phyloP scores from a whole-genome alignment of 2,113 vertebrate species.

The Alligator sinensis region DNA sequence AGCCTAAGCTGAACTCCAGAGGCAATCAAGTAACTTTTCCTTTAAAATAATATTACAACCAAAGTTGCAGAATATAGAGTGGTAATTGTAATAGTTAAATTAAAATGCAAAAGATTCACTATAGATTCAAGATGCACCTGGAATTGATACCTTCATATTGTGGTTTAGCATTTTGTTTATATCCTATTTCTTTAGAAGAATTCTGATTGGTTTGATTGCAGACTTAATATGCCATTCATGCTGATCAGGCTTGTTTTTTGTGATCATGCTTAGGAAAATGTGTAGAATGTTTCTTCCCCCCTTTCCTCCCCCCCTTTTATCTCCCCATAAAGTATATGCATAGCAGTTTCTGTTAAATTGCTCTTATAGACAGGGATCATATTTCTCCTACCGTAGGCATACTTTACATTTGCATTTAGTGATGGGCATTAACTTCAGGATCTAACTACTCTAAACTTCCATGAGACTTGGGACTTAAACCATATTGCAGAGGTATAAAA shows the following conservation, averaged over 20 bases:
- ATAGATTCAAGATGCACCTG: neutral
- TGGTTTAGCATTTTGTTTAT: constrained; percentile 14
- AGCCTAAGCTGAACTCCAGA: neutral
- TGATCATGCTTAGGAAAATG: neutral
- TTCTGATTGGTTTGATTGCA: neutral
- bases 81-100: neutral
- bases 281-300: neutral
- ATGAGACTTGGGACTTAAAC: neutral
- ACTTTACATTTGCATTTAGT: neutral
- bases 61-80: neutral
- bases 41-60: constrained; percentile 6
- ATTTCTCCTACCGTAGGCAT: neutral
- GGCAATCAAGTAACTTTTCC: constrained; percentile 22
- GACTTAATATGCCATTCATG: too few species aligned
- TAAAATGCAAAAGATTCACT: neutral
- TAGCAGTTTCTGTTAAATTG: neutral
- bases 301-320: neutral
- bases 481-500: neutral
- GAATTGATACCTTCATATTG: neutral
- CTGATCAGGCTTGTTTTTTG: neutral
- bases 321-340: neutral
- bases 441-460: neutral
- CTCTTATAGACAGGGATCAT: neutral
- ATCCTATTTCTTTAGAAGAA: neutral
- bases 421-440: neutral